Base-by-base conservation (phyloP, 53 echinoderm and acorn worm species). In the Temnopleurus reevesii region DNA sequence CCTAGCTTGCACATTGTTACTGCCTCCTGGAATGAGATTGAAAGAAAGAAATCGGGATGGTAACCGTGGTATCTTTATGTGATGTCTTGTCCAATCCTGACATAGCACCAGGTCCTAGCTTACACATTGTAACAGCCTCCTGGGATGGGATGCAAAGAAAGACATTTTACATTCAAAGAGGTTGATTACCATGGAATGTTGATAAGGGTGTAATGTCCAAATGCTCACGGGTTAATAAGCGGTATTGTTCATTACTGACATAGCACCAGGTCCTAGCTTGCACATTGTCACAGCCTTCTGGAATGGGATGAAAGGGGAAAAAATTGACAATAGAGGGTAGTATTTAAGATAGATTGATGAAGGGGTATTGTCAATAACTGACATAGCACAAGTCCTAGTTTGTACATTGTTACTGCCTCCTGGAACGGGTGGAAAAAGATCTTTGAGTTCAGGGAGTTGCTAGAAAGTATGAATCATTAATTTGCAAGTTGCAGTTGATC, bases 21-120 rank as follows among this genome's bases (percentile, higher is more conserved):
- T 4, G 92, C 90, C 38, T 95, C 95, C 95, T 95, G 58, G 9
- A 64, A 8, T 7, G 8, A 84, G 24, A 6, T n/a, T 19, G 41
- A 41, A 3, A 41, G 63, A 63, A 33, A 63, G 4, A 13, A 71
- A n/a, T 21, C 41, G 35, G 41, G 1, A 71, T 38, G 15, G 4
- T 71, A 21, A n/a, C n/a, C n/a, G n/a, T n/a, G 6, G 98, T 97
- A 12, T 94, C 95, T 44, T 96, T 89, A 27, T 95, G 91, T 5
- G 98, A 94, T 18, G 94, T 89, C 58, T 97, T 93, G 56, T 95
- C 94, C 36, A 97, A 65, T 17, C 95, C 93, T 5, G 95, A 97
- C 45, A 93, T 94, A 10, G 95, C 93, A 17, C 98, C 98, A 26
- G 92, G 90, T 19, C 94, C 92, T 2, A 97, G 92, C 28, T 92